Percentiles rank a stretch among this genome's conserved stretches.
phyloP scores from a whole-genome alignment of 2,888 invertebrate genomes.

The Trachelus stipa region DNA sequence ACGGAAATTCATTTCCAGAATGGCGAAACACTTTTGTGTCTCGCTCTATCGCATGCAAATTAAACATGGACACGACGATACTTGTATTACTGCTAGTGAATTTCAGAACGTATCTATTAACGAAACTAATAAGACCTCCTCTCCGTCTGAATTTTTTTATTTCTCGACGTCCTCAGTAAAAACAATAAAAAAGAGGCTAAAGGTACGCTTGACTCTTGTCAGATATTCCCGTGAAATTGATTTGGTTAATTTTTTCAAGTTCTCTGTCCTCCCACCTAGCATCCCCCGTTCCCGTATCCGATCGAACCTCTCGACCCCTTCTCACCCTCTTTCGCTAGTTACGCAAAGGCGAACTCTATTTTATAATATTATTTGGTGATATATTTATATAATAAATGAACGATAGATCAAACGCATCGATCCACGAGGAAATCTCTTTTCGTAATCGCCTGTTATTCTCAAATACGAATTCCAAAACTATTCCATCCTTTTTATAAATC shows the following conservation, averaged over 20 bases:
- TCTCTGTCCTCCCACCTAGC: background rate
- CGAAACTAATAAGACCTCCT: background rate
- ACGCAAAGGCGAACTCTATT: constrained; percentile 33
- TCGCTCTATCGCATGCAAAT: too few relatives aligned
- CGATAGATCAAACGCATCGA: constrained; percentile 29
- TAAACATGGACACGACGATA: too few relatives aligned
- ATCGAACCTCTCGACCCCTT: background rate
- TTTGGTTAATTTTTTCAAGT: background rate
- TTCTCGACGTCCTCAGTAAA: background rate
- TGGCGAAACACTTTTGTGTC: too few relatives aligned
- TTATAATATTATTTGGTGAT: constrained; percentile 59
- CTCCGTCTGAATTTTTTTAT: background rate
- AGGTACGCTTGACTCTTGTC: background rate
- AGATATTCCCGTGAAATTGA: background rate
- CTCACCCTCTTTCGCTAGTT: constrained; percentile 23
- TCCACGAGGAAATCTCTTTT: background rate
- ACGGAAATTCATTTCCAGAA: too few relatives aligned
- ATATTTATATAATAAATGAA: constrained; percentile 60
- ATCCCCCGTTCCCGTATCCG: background rate
- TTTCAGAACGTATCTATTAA: background rate
- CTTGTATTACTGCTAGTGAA: too few relatives aligned
- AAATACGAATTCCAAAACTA: background rate
- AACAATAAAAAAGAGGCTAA: background rate
- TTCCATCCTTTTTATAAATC: too few relatives aligned
- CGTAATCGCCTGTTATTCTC: background rate